A percentile compares a stretch with the other conserved stretches of the same genome.
Evolutionary conservation across 2,888 invertebrate genomes (phyloP).

Genomic region (Thymelicus lineola): DNA sequence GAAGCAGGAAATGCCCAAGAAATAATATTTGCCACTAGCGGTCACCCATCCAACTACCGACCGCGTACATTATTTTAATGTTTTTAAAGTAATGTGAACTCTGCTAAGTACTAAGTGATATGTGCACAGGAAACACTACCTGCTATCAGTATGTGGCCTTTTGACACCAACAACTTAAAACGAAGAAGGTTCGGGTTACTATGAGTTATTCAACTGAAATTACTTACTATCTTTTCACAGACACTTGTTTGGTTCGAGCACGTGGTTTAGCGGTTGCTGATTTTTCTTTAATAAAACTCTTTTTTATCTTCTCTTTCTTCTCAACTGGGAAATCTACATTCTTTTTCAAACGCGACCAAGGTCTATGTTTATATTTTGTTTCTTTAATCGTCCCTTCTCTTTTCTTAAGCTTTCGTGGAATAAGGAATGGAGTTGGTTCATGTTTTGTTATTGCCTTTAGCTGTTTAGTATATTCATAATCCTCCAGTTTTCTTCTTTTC

Average conservation of each 20-base stretch:
- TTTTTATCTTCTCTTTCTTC: conserved; percentile 17
- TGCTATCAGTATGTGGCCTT: no score
- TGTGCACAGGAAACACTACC: no score
- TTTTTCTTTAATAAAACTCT: conserved; percentile 36
- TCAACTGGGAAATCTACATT: neutral
- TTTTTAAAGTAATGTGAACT: no score
- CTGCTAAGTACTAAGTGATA: no score
- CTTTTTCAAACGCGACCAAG: neutral
- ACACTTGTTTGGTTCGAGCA: conserved; percentile 45
- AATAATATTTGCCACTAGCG: no score
- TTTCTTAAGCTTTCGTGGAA: conserved; percentile 35
- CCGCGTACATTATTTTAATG: no score
- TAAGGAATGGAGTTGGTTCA: neutral
- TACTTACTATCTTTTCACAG: conserved; percentile 50
- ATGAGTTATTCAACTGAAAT: neutral
- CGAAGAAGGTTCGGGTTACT: no score
- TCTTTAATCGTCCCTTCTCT: conserved; percentile 22
- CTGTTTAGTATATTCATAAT: conserved; percentile 23
- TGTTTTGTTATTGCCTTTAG: conserved; percentile 27
- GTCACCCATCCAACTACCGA: no score
- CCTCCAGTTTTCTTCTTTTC: no score
- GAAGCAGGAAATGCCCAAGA: no score
- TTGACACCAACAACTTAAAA: no score
- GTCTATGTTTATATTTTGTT: neutral
- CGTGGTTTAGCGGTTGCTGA: conserved; percentile 43